Base-by-base conservation (phyloP, 2,888 invertebrate genomes). In the Cheilosia scutellata region DNA sequence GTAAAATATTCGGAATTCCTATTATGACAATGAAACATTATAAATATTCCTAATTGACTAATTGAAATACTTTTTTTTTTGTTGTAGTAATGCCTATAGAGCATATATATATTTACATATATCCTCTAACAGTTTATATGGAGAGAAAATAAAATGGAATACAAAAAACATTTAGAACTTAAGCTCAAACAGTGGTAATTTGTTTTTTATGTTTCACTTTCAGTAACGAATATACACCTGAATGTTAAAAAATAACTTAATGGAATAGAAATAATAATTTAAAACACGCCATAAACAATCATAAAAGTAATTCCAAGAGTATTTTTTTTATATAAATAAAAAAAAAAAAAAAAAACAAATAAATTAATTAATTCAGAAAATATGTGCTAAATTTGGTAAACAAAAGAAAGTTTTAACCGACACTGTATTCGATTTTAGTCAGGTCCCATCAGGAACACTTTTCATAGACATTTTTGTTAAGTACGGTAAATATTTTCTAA, bases 281-380 rank as follows among this genome's bases (percentile, higher is more conserved):
- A 62, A 70, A 27, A 70, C 44, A 77, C 53, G 60, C 68, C 77
- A 77, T 77, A 77, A 62, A 77, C 77, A 77, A 77, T 77, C 77
- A 77, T 76, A 63, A 16, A 60, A 58, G 40, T 66, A 58, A 65
- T 37, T 47, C 72, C 72, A 72, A 25, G 29, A 51, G 25, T 62
- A 63, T 60, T 71, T 71, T 57, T 71, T 58, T n/a, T n/a, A n/a
- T n/a, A n/a, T 40, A 58, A 1, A 58, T 49, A n/a, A 37, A 58
- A 25, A 47, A 37, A 60, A 49, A n/a, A 37, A 58, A 25, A 47
- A 27, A 49, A 37, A 60, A 49, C 27, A 49, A 58, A 29, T 58
- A 60, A 49, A 42, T 40, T 53, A 62, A 31, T 31, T 42, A 1
- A 42, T 53, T 53, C 31, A 20, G 27, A 27, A 13, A 44, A n/a